These are phyloP conservation scores for Parasteatoda lunata DNA, from an alignment of 2,888 invertebrate genomes.

Conservation along the genomic window DNA sequence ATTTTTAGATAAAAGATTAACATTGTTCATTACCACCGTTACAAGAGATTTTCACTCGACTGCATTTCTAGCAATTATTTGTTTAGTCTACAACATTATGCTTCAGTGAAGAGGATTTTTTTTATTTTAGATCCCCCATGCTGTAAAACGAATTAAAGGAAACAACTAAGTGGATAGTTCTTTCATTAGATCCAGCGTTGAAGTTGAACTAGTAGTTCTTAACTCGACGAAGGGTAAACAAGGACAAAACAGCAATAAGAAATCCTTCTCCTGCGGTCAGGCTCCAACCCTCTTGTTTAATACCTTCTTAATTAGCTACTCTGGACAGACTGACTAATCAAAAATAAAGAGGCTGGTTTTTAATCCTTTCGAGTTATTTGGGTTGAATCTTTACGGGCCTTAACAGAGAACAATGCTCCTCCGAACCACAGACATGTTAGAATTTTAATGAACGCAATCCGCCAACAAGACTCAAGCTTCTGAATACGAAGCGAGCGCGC, in stretches of 20 bases:
- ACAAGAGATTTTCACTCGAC: not conserved
- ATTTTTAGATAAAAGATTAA: not conserved
- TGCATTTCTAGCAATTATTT: not conserved
- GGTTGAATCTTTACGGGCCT: conserved; percentile 47
- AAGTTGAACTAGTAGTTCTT: conserved; percentile 19
- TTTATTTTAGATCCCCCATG: not conserved
- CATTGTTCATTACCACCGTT: not conserved
- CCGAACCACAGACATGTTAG: conserved; percentile 66
- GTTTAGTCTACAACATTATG: not conserved
- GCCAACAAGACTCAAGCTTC: conserved; percentile 33
- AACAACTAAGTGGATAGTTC: not conserved
- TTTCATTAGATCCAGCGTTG: not conserved
- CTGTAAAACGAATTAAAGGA: not conserved
- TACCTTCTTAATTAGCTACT: conserved; percentile 66
- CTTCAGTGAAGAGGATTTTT: not conserved
- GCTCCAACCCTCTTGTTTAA: conserved; percentile 52
- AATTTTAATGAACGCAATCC: conserved; percentile 66
- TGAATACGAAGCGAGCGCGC: conserved; percentile 37
- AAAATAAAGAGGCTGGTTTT: conserved; percentile 61
- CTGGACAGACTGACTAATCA: conserved; percentile 59
- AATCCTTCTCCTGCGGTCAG: conserved; percentile 19
- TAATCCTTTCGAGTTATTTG: conserved; percentile 61
- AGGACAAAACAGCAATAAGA: conserved; percentile 36
- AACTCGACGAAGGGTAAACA: conserved; percentile 42
- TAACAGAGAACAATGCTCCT: conserved; percentile 55